A percentile compares a stretch with the other conserved stretches of the same genome.
Conservation (phyloP, 2,797 vertebrate species). For the Rhinoraja longicauda region DNA sequence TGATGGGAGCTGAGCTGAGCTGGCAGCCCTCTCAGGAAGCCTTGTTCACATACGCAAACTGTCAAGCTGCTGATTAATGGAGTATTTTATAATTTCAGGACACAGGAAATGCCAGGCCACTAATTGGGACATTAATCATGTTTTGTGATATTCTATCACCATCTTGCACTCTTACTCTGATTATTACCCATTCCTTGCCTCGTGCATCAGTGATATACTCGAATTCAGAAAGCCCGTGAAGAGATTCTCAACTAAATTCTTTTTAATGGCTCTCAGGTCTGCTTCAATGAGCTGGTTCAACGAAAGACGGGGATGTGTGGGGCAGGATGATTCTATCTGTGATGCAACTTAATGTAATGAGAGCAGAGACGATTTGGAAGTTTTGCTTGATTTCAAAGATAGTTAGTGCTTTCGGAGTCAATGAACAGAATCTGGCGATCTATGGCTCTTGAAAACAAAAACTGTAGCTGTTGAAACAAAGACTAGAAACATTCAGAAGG, state of each 20-base stretch:
- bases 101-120: not conserved
- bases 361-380: not conserved
- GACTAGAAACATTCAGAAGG: too few relatives aligned
- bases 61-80: not conserved
- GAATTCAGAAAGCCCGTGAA: not conserved
- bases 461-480: too few relatives aligned
- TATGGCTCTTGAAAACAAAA: not conserved
- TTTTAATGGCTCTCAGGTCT: not conserved
- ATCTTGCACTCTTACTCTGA: not conserved
- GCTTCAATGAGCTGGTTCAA: not conserved
- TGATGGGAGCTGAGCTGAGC: not conserved
- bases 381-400: not conserved
- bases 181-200: not conserved
- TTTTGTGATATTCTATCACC: not conserved
- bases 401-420: not conserved
- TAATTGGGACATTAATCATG: constrained; percentile 1
- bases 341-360: constrained; percentile 1
- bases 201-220: not conserved
- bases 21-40: not conserved
- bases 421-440: not conserved
- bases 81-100: constrained; percentile 13
- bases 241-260: not conserved
- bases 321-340: not conserved
- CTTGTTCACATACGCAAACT: not conserved
- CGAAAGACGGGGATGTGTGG: not conserved